Conservation (phyloP, 1,140 invertebrate genomes). For the Magallana ariakensis region DNA sequence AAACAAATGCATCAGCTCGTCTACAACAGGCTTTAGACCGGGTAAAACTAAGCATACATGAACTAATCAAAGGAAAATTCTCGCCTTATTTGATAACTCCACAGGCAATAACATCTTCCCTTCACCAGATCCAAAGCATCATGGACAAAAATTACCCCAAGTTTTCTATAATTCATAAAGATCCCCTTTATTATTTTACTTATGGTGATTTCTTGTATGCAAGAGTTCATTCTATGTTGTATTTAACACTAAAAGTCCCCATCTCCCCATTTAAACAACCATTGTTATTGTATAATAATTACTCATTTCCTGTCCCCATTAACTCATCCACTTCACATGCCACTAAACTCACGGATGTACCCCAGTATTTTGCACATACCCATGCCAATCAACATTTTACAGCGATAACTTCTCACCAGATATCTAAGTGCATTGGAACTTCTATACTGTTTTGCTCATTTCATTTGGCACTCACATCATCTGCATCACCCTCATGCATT, state of each 20-base stretch:
- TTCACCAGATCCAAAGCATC: slow-evolving; percentile 20
- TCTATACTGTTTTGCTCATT: neutral
- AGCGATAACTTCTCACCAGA: neutral
- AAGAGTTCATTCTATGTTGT: slow-evolving; percentile 38
- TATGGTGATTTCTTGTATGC: slow-evolving; percentile 48
- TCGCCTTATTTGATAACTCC: slow-evolving; percentile 29
- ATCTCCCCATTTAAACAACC: slow-evolving; percentile 41
- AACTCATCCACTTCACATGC: slow-evolving; percentile 40
- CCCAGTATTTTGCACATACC: slow-evolving; percentile 33
- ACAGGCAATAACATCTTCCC: neutral
- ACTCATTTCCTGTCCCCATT: slow-evolving; percentile 41
- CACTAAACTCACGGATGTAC: slow-evolving; percentile 35
- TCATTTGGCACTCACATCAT: neutral
- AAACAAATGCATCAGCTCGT: neutral
- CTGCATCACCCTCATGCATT: neutral
- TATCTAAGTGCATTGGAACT: slow-evolving; percentile 22
- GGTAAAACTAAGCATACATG: slow-evolving; percentile 14
- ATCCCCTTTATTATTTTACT: slow-evolving; percentile 32
- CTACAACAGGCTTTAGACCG: slow-evolving; percentile 19
- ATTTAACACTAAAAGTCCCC: slow-evolving; percentile 45
- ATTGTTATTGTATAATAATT: slow-evolving; percentile 41
- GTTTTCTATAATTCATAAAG: slow-evolving; percentile 37
- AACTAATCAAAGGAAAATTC: slow-evolving; percentile 31
- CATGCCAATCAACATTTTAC: slow-evolving; percentile 25
- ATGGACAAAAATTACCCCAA: neutral